A percentile compares a stretch with the other conserved stretches of the same genome.
Conservation (phyloP, 1,140 invertebrate genomes). For the Babylonia areolata region DNA sequence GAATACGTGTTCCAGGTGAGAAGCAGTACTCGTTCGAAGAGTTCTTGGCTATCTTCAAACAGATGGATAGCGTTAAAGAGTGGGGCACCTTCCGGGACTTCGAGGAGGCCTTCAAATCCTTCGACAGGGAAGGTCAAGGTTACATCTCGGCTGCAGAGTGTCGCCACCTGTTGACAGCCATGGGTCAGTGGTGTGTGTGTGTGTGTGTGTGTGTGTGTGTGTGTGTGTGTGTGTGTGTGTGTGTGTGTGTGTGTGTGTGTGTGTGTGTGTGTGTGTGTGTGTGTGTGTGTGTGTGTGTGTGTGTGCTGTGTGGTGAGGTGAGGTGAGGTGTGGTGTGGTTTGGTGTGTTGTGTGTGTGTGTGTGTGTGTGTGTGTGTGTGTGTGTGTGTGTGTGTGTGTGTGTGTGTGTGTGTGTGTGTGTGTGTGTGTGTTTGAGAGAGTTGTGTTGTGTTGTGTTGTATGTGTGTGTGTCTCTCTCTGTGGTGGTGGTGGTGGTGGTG, state of each 20-base stretch:
- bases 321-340: too few species aligned
- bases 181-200: constrained; percentile 82
- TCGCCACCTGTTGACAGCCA: constrained; percentile 93
- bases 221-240: not conserved
- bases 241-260: not conserved
- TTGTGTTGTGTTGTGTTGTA: too few species aligned
- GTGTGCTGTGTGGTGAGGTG: too few species aligned
- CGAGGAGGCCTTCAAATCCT: constrained; percentile 98
- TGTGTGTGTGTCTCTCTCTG: too few species aligned
- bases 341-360: too few species aligned
- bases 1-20: constrained; percentile 84
- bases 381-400: too few species aligned
- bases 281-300: too few species aligned
- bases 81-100: constrained; percentile 98
- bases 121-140: constrained; percentile 98
- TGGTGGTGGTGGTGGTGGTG: too few species aligned
- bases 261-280: too few species aligned
- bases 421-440: too few species aligned
- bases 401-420: too few species aligned
- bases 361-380: too few species aligned
- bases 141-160: constrained; percentile 97
- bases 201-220: not conserved
- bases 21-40: constrained; percentile 92
- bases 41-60: constrained; percentile 98
- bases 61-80: constrained; percentile 98